Evolutionary conservation across 1,140 invertebrate species (phyloP), one percentile per base, ranked within the genome.

Genomic region (Leptinotarsa lineolata): DNA sequence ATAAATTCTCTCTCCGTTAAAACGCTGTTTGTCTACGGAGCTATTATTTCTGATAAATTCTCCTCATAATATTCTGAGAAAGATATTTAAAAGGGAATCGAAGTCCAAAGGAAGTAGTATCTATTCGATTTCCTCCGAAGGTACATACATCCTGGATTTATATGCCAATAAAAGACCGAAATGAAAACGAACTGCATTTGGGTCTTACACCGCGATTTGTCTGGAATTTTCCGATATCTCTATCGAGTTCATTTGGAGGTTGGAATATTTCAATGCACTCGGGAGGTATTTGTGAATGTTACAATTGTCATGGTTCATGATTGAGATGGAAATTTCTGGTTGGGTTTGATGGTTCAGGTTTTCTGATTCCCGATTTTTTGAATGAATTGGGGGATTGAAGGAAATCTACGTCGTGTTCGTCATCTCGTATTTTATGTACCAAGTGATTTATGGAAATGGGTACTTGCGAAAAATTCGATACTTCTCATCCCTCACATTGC

Each of bases 61-160:
- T 18, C 48, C 48, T 54, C 48, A 54, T 54, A 54, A 54, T 54
- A 54, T 54, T 54, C 48, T 18, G 48, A 18, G 48, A 11, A 54
- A 54, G 48, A 54, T 54, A 54, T 54, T 54, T 54, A 54, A 54
- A 54, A 54, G 48, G 48, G n/a, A 54, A 54, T 54, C 16, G 48
- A 54, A 54, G 48, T 54, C 48, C 12, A 54, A 18, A 54, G 48
- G 48, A 54, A 54, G 48, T 54, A 54, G 48, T 54, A 54, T 54
- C 48, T 54, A 54, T 54, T 54, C 48, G 15, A 54, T 54, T 54
- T 13, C 48, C 16, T 54, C 13, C n/a, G 16, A 39, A 54, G 48
- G 48, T 54, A 54, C 48, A 54, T 54, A 54, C 48, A 54, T 54
- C 48, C 48, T 54, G 48, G 16, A 54, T 54, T 54, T 54, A 54